Conservation (phyloP, 2,888 invertebrate genomes). For the Chironomus riparius region DNA sequence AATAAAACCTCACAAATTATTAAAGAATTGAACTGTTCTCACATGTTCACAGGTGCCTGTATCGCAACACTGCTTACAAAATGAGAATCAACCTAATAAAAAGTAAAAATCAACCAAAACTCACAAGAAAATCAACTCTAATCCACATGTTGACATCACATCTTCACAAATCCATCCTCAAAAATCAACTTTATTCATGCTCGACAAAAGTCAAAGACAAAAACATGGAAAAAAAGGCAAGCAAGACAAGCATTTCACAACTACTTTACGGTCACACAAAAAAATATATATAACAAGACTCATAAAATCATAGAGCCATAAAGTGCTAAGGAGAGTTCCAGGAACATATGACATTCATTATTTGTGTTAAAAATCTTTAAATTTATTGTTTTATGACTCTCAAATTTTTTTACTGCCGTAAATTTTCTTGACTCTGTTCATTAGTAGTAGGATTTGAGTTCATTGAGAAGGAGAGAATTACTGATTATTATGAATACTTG, state of each 20-base stretch:
- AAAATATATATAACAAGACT: background rate
- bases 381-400: conserved; percentile 26
- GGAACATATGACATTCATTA: conserved; percentile 25
- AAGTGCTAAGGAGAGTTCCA: conserved; percentile 2
- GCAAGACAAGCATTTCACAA: background rate
- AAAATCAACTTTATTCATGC: too few species aligned
- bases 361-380: background rate
- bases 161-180: too few species aligned
- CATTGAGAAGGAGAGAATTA: background rate
- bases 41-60: too few species aligned
- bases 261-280: conserved; percentile 18
- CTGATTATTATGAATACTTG: background rate
- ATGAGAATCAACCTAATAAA: too few species aligned
- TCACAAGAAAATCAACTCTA: too few species aligned
- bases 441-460: background rate
- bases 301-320: conserved; percentile 6
- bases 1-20: too few species aligned
- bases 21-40: too few species aligned
- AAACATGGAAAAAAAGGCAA: background rate
- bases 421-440: background rate
- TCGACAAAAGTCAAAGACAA: too few species aligned
- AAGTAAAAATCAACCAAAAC: too few species aligned
- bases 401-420: background rate
- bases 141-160: too few species aligned
- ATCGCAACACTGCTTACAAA: too few species aligned